Evolutionary conservation across 2,113 vertebrate genomes (phyloP), one percentile per base, ranked within the genome.

Genomic region (Etia nguti): DNA sequence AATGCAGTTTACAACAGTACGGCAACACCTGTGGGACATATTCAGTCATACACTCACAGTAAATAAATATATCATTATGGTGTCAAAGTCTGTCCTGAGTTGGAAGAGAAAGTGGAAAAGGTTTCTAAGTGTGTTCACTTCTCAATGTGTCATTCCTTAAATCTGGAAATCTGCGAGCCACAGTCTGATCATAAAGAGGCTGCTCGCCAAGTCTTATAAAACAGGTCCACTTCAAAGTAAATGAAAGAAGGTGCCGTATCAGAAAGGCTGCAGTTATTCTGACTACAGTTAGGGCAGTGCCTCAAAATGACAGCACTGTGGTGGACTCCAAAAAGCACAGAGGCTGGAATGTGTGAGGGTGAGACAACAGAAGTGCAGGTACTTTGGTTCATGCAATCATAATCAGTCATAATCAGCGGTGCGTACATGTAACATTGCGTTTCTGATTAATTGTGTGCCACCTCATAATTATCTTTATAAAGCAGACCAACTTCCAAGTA

Each of bases 391-490:
- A 50, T 50, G 70, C 24, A 8, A 29, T 48, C 43, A 29, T 0
- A 65, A 62, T 20, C 4, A 62, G 31, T 36, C 59, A 36, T 16
- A 70, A 73, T 73, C 22, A 73, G 22, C 4, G 15, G 2, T 0
- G 3, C 0, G 0, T 24, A 22, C 36, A 38, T 41, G 62, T 1
- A 4, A 41, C 62, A 22, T 41, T 41, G 1, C 15, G 16, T 26
- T 73, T 73, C 46, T 73, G 0, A 18, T 73, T 5, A 73, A 43
- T 73, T 75, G 41, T 75, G 2, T 55, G 52, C 20, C n/a, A 55
- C 2, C 9, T 26, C n/a, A 43, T 26, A 48, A 75, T 9, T 75
- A 0, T 18, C n/a, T 75, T 48, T 75, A 73, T 18, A 4, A 73
- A 26, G 41, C 41, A 73, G 65, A 8, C 10, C 65, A 68, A 41